phyloP scores from a whole-genome alignment of 1,140 invertebrate genomes.

The Apis laboriosa region DNA sequence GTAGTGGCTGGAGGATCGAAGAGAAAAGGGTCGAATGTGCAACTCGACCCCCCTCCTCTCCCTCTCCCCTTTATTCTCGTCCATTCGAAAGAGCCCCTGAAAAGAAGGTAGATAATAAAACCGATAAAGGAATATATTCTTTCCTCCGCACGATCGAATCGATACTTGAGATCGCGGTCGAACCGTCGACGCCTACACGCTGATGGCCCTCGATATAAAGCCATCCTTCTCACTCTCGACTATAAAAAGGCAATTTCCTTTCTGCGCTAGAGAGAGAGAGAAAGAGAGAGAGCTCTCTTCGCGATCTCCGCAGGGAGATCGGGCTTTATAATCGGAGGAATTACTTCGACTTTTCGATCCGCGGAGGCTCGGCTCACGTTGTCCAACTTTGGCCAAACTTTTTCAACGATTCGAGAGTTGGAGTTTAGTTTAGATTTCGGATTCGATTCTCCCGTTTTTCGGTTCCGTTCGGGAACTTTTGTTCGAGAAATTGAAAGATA shows the following conservation, averaged over 20 bases:
- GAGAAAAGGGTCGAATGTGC: constrained; percentile 1
- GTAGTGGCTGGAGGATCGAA: neutral
- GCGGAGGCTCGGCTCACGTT: neutral
- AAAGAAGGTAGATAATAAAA: constrained; percentile 40
- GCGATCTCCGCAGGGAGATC: neutral
- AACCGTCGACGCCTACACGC: constrained; percentile 54
- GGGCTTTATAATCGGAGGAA: constrained; percentile 39
- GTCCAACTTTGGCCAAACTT: neutral
- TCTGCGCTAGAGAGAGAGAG: neutral
- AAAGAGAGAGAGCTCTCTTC: neutral
- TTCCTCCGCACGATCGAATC: constrained; percentile 43
- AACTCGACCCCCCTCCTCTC: neutral
- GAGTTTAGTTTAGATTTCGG: neutral
- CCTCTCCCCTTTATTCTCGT: neutral
- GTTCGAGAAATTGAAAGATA: too few species aligned
- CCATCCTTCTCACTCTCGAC: constrained; percentile 29
- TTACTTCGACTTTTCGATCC: constrained; percentile 5
- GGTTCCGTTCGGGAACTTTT: too few species aligned
- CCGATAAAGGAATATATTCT: constrained; percentile 53
- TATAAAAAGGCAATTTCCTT: constrained; percentile 56
- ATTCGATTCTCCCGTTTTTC: too few species aligned
- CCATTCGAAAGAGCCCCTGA: constrained; percentile 3
- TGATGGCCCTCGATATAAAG: constrained; percentile 41
- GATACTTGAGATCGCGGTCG: constrained; percentile 51
- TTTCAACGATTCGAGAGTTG: neutral